phyloP scores from a whole-genome alignment of 2,113 vertebrate species.

The Lepisosteus osseus region DNA sequence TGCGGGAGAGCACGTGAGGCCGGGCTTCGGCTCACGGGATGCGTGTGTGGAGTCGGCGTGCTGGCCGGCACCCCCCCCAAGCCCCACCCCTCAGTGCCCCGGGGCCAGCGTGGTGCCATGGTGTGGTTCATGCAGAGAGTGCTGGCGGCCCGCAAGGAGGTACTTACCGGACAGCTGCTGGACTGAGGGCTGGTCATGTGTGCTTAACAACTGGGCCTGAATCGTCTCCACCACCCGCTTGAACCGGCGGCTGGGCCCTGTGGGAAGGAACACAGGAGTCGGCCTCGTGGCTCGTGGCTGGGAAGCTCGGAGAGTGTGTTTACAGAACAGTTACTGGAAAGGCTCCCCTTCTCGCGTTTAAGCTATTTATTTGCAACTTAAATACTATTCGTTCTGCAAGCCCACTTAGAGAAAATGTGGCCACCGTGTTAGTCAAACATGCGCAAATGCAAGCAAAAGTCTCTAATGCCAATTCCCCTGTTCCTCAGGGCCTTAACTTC shows the following conservation, averaged over 20 bases:
- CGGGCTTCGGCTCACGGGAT: slow-evolving; percentile 25
- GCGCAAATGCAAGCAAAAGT: too few species aligned
- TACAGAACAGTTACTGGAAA: too few species aligned
- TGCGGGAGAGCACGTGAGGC: slow-evolving; percentile 13
- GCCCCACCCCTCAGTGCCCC: neutral
- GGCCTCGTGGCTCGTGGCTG: too few species aligned
- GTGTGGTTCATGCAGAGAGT: slow-evolving; percentile 45
- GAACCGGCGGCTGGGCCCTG: slow-evolving; percentile 96
- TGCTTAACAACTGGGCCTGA: slow-evolving; percentile 96
- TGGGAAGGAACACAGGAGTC: neutral
- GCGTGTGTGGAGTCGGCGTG: slow-evolving; percentile 35
- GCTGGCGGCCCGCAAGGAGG: neutral
- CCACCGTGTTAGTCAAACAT: too few species aligned
- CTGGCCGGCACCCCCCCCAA: too few species aligned
- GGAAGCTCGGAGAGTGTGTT: too few species aligned
- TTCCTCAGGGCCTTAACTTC: too few species aligned
- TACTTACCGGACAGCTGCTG: slow-evolving; percentile 96
- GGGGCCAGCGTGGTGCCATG: slow-evolving; percentile 31
- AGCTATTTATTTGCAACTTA: too few species aligned
- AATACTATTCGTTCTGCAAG: too few species aligned
- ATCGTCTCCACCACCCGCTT: slow-evolving; percentile 98
- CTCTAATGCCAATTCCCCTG: too few species aligned
- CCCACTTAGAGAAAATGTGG: too few species aligned
- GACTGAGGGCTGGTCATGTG: slow-evolving; percentile 92
- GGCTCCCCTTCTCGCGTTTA: too few species aligned